Base-by-base conservation (phyloP, 2,888 invertebrate species). In the Clusia tigrina region DNA sequence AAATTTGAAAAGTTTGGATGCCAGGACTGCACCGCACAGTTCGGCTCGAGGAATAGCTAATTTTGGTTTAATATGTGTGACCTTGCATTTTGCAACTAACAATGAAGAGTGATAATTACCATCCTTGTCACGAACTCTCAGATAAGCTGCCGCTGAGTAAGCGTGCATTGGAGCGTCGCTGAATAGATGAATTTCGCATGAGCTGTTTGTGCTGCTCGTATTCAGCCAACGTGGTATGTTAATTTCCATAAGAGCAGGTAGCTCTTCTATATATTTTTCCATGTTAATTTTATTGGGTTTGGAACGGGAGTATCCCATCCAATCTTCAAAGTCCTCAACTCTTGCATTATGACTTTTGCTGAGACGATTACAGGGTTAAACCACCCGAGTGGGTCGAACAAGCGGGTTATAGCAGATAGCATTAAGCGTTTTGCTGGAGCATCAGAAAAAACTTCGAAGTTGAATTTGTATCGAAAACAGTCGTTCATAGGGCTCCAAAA, bases 371-470 rank as follows among this genome's bases (percentile, higher is more conserved):
- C 54, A 18, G 67, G 60, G n/a, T 42, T 42, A n/a, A 42, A 15
- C 65, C 60, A 64, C 12, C 60, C 66, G 0, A 67, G 32, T n/a
- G 62, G 61, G 25, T 65, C 61, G 42, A 64, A 67, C 15, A 62
- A 38, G 5, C 61, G 53, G 6, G 58, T 58, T n/a, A 58, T 63
- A 10, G 55, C 57, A 18, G 58, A 54, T n/a, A 62, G 38, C 6
- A 65, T 52, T 0, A 26, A 54, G 18, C 58, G 48, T 23, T 60
- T 64, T 17, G 62, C 58, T 1, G 58, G 54, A 17, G 38, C 22
- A 3, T 17, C 42, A 15, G 42, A 10, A n/a, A 15, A 42, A 42
- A n/a, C 46, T 1, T 55, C 56, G 22, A 32, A 17, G 3, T 59
- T 54, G 17, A 58, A 60, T 20, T 61, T 57, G 20, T 61, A 63